Evolutionary conservation across 2,797 vertebrate genomes (phyloP), one percentile per base, ranked within the genome.

Genomic region (Ciconia nigra): DNA sequence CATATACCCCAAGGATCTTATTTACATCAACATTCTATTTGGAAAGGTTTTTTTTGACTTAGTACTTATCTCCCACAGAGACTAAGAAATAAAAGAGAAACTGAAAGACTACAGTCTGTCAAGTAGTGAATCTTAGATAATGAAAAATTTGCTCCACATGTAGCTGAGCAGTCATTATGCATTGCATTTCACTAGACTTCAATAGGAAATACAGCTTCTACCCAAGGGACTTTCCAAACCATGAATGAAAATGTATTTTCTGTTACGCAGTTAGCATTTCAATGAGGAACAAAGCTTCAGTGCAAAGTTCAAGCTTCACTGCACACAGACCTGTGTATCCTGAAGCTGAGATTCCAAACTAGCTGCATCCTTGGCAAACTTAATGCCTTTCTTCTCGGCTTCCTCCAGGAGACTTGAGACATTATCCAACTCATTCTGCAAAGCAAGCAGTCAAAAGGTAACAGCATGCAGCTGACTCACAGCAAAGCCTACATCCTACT

Each of bases 341-440:
- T 99, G 99, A 41, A 99, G 98, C 92, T 99, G 99, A n/a, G 99
- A 99, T 96, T 99, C 99, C 78, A 99, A 96, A 70, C 99, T 98
- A 46, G 99, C 98, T 1, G 98, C 98, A 39, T 99, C 99, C 97
- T 99, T 99, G 59, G 98, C 98, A 98, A 99, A 98, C 91, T 99
- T 99, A 80, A 99, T 98, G 14, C 99, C 98, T 95, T 99, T 99
- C 97, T 99, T 99, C 97, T 99, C 99, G 0, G 99, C 99, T 95
- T 99, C 99, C 97, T 99, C 99, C 97, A 99, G 97, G 84, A 99
- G 98, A 72, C 98, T 79, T 3, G 99, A 99, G 58, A 99, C 98
- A 6, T 99, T 99, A 94, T 99, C 99, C 97, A 99, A 91, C 92
- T 99, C 99, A 51, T 98, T 98, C 99, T 99, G 90, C 51, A 86